Conservation (phyloP, 2,888 invertebrate genomes). For the Cephus spinipes region DNA sequence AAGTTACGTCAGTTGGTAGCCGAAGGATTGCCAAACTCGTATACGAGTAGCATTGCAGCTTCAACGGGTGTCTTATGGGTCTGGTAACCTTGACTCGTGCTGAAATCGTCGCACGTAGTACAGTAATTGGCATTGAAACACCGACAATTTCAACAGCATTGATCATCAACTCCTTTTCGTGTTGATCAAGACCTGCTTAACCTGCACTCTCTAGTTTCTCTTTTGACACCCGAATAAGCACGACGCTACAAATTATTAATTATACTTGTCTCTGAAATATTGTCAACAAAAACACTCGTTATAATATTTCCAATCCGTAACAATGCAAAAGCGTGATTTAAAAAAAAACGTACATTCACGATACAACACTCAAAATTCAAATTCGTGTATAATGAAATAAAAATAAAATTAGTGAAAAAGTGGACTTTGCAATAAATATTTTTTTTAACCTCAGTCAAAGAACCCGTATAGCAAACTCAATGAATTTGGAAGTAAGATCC, state of each 20-base stretch:
- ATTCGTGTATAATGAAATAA: neutral
- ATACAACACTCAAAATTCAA: neutral
- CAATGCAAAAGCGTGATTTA: neutral
- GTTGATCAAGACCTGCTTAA: neutral
- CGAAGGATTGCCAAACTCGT: neutral
- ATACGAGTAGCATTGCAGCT: neutral
- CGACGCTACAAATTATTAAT: neutral
- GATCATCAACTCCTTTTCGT: neutral
- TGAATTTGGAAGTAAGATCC: neutral
- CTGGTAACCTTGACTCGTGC: constrained; percentile 5
- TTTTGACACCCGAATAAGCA: neutral
- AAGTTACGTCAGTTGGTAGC: neutral
- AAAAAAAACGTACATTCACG: neutral
- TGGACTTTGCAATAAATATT: neutral
- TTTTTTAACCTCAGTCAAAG: neutral
- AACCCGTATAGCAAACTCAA: neutral
- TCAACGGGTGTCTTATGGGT: neutral
- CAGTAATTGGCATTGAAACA: constrained; percentile 7
- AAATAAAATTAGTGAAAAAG: neutral
- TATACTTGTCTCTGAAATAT: neutral
- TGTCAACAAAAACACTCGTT: neutral
- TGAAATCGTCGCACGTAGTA: constrained; percentile 6
- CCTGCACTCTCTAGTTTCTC: neutral
- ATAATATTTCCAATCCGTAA: neutral
- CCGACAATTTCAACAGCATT: neutral